A percentile compares a stretch with the other conserved stretches of the same genome.
Conservation (phyloP, 2,113 vertebrate species). For the Cyanocitta stelleri region DNA sequence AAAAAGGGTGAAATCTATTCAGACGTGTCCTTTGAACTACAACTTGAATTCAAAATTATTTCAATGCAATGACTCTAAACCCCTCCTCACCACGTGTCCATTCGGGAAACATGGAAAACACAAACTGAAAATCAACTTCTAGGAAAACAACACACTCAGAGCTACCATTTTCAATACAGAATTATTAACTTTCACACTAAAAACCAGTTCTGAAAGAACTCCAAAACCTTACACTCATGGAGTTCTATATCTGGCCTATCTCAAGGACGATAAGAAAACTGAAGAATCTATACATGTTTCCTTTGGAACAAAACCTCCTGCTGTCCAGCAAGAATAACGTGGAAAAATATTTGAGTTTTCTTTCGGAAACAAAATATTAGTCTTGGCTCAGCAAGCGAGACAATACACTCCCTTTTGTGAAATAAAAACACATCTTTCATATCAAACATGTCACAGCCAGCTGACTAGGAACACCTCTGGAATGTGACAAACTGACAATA, state of each 20-base stretch:
- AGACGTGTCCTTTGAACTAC: background rate
- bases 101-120: background rate
- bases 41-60: background rate
- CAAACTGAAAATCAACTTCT: background rate
- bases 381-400: constrained; percentile 73
- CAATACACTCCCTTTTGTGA: constrained; percentile 62
- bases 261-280: constrained; percentile 67
- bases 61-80: background rate
- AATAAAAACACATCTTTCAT: constrained; percentile 64
- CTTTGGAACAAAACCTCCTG: constrained; percentile 70
- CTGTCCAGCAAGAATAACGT: constrained; percentile 71
- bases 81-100: background rate
- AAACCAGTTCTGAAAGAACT: background rate
- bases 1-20: background rate
- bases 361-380: constrained; percentile 78
- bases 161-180: background rate
- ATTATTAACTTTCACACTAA: background rate
- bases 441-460: constrained; percentile 54
- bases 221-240: background rate
- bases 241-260: constrained; percentile 53
- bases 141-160: background rate
- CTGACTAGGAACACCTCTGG: constrained; percentile 63
- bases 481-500: constrained; percentile 47
- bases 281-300: constrained; percentile 64
- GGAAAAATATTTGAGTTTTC: constrained; percentile 73